A percentile compares a stretch with the other conserved stretches of the same genome.
Conservation (phyloP, 2,888 invertebrate genomes). For the Perdita meconis region DNA sequence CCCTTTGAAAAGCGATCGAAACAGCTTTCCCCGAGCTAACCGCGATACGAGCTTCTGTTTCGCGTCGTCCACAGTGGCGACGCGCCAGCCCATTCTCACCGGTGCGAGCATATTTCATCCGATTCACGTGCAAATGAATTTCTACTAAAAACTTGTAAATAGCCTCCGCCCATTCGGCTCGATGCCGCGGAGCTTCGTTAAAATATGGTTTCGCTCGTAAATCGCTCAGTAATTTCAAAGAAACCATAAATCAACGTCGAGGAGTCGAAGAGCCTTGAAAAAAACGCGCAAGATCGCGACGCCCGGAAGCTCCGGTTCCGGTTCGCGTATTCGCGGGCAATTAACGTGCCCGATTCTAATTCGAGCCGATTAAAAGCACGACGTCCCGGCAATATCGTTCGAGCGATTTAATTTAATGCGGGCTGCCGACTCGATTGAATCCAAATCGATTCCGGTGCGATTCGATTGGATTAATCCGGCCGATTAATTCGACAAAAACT, state of each 20-base stretch:
- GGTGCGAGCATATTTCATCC: neutral
- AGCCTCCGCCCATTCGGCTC: neutral
- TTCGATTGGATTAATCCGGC: conserved; percentile 81
- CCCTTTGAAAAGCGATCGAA: conserved; percentile 12
- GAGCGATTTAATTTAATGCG: conserved; percentile 81
- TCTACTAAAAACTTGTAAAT: neutral
- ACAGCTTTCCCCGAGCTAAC: neutral
- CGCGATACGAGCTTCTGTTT: neutral
- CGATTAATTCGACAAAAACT: conserved; percentile 83
- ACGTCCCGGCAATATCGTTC: conserved; percentile 66
- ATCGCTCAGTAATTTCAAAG: neutral
- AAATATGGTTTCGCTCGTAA: neutral
- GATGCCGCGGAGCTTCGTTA: neutral
- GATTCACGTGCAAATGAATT: neutral
- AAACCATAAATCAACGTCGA: conserved; percentile 14
- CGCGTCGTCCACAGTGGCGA: conserved; percentile 1
- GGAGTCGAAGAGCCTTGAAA: conserved; percentile 1
- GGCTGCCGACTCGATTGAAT: conserved; percentile 78
- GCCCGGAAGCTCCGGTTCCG: conserved; percentile 25
- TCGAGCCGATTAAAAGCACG: conserved; percentile 73
- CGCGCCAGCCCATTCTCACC: neutral
- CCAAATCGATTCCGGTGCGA: conserved; percentile 78
- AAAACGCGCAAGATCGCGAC: conserved; percentile 28
- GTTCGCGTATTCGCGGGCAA: conserved; percentile 61
- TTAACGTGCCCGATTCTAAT: conserved; percentile 70